phyloP scores from a whole-genome alignment of 2,113 vertebrate species.

The Damaliscus lunatus region DNA sequence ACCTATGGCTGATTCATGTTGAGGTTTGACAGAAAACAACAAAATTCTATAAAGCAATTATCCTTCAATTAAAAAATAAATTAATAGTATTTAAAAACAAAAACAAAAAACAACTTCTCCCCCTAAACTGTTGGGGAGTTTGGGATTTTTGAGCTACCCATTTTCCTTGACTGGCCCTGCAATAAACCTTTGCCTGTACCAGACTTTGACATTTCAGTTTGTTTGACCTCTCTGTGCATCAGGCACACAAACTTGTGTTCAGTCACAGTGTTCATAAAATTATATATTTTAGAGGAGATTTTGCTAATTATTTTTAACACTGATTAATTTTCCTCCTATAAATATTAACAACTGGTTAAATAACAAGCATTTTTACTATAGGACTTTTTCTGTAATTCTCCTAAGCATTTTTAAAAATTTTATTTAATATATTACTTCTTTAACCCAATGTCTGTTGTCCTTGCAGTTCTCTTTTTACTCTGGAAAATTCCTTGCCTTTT shows the following conservation, averaged over 20 bases:
- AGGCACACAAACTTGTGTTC: not conserved
- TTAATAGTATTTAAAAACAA: not conserved
- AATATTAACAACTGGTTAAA: constrained; percentile 1
- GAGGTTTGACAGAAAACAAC: not conserved
- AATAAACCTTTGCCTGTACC: not conserved
- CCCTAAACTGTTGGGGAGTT: not conserved
- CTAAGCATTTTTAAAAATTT: not conserved
- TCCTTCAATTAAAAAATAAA: not conserved
- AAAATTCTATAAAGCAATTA: not conserved
- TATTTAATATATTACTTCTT: not conserved
- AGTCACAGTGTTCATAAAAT: not conserved
- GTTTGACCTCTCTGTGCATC: not conserved
- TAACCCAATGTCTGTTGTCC: not conserved
- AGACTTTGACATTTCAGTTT: not conserved
- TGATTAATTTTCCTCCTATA: not conserved
- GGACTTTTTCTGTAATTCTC: not conserved
- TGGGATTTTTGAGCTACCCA: not conserved
- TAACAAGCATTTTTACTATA: not conserved
- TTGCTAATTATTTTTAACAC: constrained; percentile 14
- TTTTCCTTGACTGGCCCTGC: not conserved
- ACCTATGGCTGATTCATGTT: not conserved
- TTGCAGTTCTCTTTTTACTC: not conserved
- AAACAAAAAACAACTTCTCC: not conserved
- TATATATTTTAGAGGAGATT: not conserved
- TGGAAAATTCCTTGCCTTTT: not conserved